Conservation (phyloP, 92 coral and sea anemone genomes). For the Phenganax marumi region DNA sequence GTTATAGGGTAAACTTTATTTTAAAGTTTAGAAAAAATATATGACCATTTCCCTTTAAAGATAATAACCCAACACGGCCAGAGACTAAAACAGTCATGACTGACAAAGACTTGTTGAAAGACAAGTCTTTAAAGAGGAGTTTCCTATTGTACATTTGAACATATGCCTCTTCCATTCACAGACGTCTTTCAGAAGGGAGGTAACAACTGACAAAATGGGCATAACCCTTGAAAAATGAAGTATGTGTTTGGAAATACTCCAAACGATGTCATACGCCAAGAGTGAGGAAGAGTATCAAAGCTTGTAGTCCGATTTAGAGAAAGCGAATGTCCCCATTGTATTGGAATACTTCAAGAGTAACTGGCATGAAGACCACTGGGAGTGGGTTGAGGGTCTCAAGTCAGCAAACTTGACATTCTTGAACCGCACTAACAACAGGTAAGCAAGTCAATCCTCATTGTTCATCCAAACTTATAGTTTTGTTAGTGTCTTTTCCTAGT, state of each 20-base stretch:
- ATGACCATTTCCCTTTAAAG: too few relatives aligned
- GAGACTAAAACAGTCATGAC: too few relatives aligned
- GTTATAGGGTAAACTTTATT: too few relatives aligned
- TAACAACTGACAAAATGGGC: not conserved
- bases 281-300: not conserved
- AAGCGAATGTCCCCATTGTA: not conserved
- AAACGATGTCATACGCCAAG: not conserved
- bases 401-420: not conserved
- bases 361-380: not conserved
- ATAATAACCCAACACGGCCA: not conserved
- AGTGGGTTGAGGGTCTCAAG: slow-evolving; percentile 1
- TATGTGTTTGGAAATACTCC: not conserved
- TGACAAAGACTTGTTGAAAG: not conserved
- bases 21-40: too few relatives aligned
- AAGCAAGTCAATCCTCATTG: not conserved
- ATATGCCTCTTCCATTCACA: not conserved
- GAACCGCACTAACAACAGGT: slow-evolving; percentile 7
- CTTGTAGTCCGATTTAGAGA: not conserved
- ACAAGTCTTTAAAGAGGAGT: slow-evolving; percentile 1
- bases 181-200: not conserved
- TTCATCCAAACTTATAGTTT: too few relatives aligned
- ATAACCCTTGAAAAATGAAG: not conserved
- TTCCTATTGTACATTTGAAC: not conserved
- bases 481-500: too few relatives aligned
- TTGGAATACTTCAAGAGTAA: not conserved